Base-by-base conservation (phyloP, 1,140 invertebrate species). In the Zaprionus ghesquierei region DNA sequence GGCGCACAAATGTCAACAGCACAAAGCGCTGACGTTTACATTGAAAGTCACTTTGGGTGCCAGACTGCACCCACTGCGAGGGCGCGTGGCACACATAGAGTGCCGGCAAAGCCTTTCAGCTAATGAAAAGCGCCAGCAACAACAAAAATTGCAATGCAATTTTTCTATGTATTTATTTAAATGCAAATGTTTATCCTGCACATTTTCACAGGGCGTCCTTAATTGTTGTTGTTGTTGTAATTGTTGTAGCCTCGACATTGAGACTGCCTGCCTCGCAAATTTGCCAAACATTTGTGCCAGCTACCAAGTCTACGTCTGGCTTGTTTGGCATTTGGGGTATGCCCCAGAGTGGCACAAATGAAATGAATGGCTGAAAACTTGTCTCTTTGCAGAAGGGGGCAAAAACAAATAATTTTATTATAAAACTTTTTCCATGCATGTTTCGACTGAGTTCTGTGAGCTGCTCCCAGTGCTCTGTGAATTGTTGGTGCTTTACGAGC, bases 341-440 rank as follows among this genome's bases (percentile, higher is more conserved):
- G 84, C 82, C 82, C 82, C 59, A 53, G 82, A 89, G 82, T 82
- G 72, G 82, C 82, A 77, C 84, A 87, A 87, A 87, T 89, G 84
- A 87, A 87, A 87, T 87, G 82, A 82, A 89, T 79, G 79, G 82
- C 84, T 87, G 76, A 66, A 87, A 85, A 87, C 75, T 87, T 87
- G 79, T 87, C 84, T 87, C 74, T 87, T 89, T 87, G n/a, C n/a
- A n/a, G n/a, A n/a, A n/a, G n/a, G 38, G 44, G 55, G 59, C 68
- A 81, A 76, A 64, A 89, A 77, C 82, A 87, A 89, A 87, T 87
- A 87, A 87, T 87, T 87, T 87, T 89, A 87, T 89, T 87, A 87
- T 79, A 82, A 87, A 87, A 87, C 56, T 73, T 73, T 72, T 73
- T 41, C 55, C 50, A 73, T 68, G 31, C 70, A 73, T 73, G 70